A percentile compares a stretch with the other conserved stretches of the same genome.
Conservation (phyloP, 1,140 invertebrate species). For the Luehdorfia chinensis region DNA sequence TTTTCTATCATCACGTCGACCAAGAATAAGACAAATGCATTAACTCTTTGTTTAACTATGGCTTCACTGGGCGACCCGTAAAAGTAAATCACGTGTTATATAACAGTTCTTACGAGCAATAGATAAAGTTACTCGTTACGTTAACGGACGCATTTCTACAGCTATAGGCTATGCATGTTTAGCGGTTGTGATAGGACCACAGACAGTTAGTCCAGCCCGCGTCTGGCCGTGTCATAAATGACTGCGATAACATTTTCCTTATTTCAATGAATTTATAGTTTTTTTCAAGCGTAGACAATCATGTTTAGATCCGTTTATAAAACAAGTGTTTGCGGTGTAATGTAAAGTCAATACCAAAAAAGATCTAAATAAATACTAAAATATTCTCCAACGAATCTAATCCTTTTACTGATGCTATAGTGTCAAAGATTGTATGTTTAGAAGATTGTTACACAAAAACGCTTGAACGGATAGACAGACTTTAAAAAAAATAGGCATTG, state of each 20-base stretch:
- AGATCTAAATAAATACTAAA: not conserved
- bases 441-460: too few relatives aligned
- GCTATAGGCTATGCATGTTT: slow-evolving; percentile 2
- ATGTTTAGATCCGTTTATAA: not conserved
- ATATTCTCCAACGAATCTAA: not conserved
- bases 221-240: slow-evolving; percentile 13
- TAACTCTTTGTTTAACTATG: not conserved
- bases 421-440: too few relatives aligned
- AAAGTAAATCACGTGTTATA: not conserved
- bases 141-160: not conserved
- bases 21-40: slow-evolving; percentile 6
- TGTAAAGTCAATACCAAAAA: not conserved
- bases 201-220: slow-evolving; percentile 11
- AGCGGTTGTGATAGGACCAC: slow-evolving; percentile 6
- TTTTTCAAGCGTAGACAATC: not conserved
- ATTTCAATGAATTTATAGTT: slow-evolving; percentile 1
- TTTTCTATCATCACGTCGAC: too few relatives aligned
- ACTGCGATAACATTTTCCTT: slow-evolving; percentile 8
- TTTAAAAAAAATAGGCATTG: too few relatives aligned
- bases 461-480: too few relatives aligned
- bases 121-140: slow-evolving; percentile 5
- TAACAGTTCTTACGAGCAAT: slow-evolving; percentile 21
- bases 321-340: too few relatives aligned
- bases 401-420: too few relatives aligned
- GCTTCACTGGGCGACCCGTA: slow-evolving; percentile 1